Base-by-base conservation (phyloP, 2,797 vertebrate genomes). In the Pipistrellus pygmaeus region DNA sequence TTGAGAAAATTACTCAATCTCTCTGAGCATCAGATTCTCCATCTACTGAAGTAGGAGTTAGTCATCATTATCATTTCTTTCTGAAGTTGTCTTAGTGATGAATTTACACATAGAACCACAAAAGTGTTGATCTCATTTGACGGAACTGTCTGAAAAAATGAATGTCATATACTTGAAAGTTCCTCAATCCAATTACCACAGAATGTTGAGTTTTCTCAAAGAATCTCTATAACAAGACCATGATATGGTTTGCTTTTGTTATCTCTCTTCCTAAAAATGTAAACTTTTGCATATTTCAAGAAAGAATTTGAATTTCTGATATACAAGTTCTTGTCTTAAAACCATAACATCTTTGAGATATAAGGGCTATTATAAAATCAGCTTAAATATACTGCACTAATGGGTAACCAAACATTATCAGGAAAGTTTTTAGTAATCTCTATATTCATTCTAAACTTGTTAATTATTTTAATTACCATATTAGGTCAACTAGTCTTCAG, bases 171-270 rank as follows among this genome's bases (percentile, higher is more conserved):
- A 14, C 21, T 57, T 53, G 78, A 48, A 92, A 85, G 9, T 93
- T 86, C 38, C 57, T 57, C 48, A 53, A 25, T 14, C 55, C 20
- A 69, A 87, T 64, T 30, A 66, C 35, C 48, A 62, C 44, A 68
- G 78, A 89, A 94, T 35, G 21, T 20, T 48, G 13, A 69, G 25
- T 20, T 73, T 93, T 90, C 76, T 90, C 85, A 46, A 89, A 73
- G 32, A 46, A 32, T 55, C 80, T 68, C 30, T 84, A 27, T 38
- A 55, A 41, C 13, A 55, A 66, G 11, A 12, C 1, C 7, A 11
- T 44, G 35, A 46, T 44, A 21, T 75, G 18, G 7, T 44, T 85
- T 88, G 13, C 7, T 68, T 75, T 69, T 64, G 18, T 75, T 32
- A 83, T 82, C 13, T 44, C 18, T 88, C 4, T 21, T 62, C 64